Percentiles rank a stretch among this genome's conserved stretches.
phyloP scores from a whole-genome alignment of 2,888 invertebrate species.

The Chrysolina haemoptera region DNA sequence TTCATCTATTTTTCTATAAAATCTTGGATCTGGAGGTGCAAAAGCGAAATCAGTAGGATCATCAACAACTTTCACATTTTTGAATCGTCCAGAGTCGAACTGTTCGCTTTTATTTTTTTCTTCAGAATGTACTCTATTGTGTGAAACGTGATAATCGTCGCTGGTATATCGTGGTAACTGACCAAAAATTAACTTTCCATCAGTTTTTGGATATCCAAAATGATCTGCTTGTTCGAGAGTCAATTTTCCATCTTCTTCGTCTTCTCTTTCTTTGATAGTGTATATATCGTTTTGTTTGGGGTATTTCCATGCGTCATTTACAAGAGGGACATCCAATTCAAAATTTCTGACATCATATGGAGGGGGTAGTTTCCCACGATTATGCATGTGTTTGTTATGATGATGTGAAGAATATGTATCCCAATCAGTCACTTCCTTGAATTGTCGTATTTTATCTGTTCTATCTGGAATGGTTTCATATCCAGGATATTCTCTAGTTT shows the following conservation, averaged over 20 bases:
- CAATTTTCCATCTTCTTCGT: background rate
- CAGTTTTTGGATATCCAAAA: slow-evolving; percentile 3
- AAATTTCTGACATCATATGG: slow-evolving; percentile 34
- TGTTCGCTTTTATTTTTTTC: slow-evolving; percentile 36
- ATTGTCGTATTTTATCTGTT: slow-evolving; percentile 33
- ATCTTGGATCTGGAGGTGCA: slow-evolving; percentile 66
- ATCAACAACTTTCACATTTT: slow-evolving; percentile 54
- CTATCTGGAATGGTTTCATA: slow-evolving; percentile 31
- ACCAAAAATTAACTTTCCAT: slow-evolving; percentile 15
- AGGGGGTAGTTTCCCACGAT: slow-evolving; percentile 36
- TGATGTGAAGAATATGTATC: slow-evolving; percentile 38
- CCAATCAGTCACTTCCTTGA: slow-evolving; percentile 43
- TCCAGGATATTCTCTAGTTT: slow-evolving; percentile 39
- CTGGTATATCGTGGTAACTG: slow-evolving; percentile 22
- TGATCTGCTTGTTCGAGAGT: slow-evolving; percentile 28
- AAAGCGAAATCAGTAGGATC: slow-evolving; percentile 66
- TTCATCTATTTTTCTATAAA: slow-evolving; percentile 57
- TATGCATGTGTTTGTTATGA: slow-evolving; percentile 42
- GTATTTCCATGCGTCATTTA: slow-evolving; percentile 50
- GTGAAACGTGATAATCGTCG: slow-evolving; percentile 14
- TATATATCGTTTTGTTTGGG: slow-evolving; percentile 57
- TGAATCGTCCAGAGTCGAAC: slow-evolving; percentile 47
- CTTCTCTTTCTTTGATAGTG: slow-evolving; percentile 38
- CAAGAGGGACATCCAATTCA: slow-evolving; percentile 27
- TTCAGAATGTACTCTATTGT: slow-evolving; percentile 29